A percentile compares a stretch with the other conserved stretches of the same genome.
These are phyloP conservation scores for Athene noctua DNA, from an alignment of 2,113 vertebrate genomes.

Conservation along the genomic window DNA sequence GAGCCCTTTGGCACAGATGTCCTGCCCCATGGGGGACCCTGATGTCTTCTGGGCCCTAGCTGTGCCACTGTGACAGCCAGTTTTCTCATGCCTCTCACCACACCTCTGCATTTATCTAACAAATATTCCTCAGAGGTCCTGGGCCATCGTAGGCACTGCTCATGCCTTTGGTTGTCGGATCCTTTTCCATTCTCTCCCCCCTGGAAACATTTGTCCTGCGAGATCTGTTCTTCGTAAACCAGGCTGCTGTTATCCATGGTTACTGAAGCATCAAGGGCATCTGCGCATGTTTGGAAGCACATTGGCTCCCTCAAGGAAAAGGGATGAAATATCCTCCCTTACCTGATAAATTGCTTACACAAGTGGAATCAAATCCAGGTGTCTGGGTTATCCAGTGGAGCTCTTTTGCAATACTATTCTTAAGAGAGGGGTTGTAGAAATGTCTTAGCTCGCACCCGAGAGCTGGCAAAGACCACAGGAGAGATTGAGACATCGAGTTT, in stretches of 20 bases:
- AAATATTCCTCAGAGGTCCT: background rate
- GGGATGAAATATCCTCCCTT: background rate
- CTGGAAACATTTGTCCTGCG: background rate
- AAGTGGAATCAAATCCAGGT: background rate
- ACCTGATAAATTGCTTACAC: background rate
- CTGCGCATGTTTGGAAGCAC: background rate
- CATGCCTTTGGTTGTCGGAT: background rate
- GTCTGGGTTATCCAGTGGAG: background rate
- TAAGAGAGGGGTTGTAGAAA: background rate
- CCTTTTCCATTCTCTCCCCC: background rate
- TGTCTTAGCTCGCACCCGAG: background rate
- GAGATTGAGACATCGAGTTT: background rate
- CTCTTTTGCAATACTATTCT: background rate
- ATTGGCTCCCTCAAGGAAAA: background rate
- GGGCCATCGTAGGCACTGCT: background rate
- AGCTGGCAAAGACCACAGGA: background rate
- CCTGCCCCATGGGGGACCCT: background rate
- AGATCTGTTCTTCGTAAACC: background rate
- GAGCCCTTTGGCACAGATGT: background rate
- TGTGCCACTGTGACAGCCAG: background rate
- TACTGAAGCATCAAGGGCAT: background rate
- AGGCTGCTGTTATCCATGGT: background rate
- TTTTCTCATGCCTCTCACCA: background rate
- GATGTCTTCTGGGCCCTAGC: background rate
- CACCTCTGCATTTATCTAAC: background rate